Evolutionary conservation across 2,888 invertebrate genomes (phyloP), one percentile per base, ranked within the genome.

Genomic region (Drosophila borealis): DNA sequence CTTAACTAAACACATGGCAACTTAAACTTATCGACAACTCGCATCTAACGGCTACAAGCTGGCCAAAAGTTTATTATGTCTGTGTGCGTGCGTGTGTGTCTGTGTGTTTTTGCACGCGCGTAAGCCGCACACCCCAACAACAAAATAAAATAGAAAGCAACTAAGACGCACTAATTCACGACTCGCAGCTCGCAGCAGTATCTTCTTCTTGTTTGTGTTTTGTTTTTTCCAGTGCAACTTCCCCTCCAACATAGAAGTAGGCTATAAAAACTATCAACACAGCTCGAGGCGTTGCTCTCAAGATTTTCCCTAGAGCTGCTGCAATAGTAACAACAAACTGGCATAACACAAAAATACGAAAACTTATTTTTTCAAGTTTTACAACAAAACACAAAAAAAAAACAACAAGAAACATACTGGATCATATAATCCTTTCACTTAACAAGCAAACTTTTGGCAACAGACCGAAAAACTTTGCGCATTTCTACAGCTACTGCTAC

Each of bases 381-480:
- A 36, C 33, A 59, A 37, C 54, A 59, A 14, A 50, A 19, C 13
- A 36, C 11, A 17, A 39, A 5, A 29, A 19, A 21, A 14, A 51
- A 45, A 37, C 25, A 53, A 39, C 55, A 61, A 41, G 49, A 65
- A 57, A 62, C 51, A 71, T 57, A 65, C 76, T 81, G 85, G 85
- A 85, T 83, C 83, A 83, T 83, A 83, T 83, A 83, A 83, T 83
- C 85, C 85, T 85, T 85, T 85, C 85, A 85, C 86, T 85, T 85
- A 86, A 85, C 86, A 85, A 86, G 86, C 85, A 85, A 83, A 85
- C 83, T 83, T 83, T 85, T 79, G 82, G 80, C 84, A 82, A 80
- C 80, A 82, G 70, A 68, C 79, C 85, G 80, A 83, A 81, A 83
- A 79, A 79, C 68, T 79, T 77, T 77, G 70, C 55, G 66, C 67